phyloP scores from a whole-genome alignment of 2,888 invertebrate species.

The Cybosia mesomella region DNA sequence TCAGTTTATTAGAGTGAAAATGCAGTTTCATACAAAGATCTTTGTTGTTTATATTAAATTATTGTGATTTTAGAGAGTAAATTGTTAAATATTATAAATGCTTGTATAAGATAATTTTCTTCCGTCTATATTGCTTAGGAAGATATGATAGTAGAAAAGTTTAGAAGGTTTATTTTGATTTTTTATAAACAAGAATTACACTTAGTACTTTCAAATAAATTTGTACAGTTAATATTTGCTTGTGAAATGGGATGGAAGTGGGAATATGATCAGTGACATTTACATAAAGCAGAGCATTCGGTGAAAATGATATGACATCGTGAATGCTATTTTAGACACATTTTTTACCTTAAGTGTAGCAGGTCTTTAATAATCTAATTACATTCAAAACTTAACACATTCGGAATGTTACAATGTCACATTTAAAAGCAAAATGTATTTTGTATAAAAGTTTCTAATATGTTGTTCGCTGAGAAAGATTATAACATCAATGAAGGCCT shows the following conservation, averaged over 20 bases:
- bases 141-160: slow-evolving; percentile 31
- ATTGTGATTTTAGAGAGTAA: slow-evolving; percentile 40
- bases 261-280: slow-evolving; percentile 27
- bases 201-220: slow-evolving; percentile 27
- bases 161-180: slow-evolving; percentile 20
- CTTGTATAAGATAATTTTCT: slow-evolving; percentile 24
- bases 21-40: slow-evolving; percentile 48
- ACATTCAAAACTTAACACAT: slow-evolving; percentile 47
- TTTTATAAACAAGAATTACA: slow-evolving; percentile 27
- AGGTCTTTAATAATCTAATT: slow-evolving; percentile 44
- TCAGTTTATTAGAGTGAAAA: slow-evolving; percentile 56
- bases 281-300: slow-evolving; percentile 23
- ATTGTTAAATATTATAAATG: slow-evolving; percentile 33
- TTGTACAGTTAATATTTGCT: slow-evolving; percentile 24
- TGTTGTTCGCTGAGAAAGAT: slow-evolving; percentile 29
- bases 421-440: slow-evolving; percentile 46
- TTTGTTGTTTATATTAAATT: slow-evolving; percentile 46
- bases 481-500: slow-evolving; percentile 41
- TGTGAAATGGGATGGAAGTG: slow-evolving; percentile 25
- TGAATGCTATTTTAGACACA: slow-evolving; percentile 27
- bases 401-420: slow-evolving; percentile 55
- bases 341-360: slow-evolving; percentile 36
- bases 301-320: slow-evolving; percentile 34
- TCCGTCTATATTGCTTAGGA: slow-evolving; percentile 20
- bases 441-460: slow-evolving; percentile 40